Conservation (phyloP, 1,140 invertebrate species). For the Camponotus pennsylvanicus region DNA sequence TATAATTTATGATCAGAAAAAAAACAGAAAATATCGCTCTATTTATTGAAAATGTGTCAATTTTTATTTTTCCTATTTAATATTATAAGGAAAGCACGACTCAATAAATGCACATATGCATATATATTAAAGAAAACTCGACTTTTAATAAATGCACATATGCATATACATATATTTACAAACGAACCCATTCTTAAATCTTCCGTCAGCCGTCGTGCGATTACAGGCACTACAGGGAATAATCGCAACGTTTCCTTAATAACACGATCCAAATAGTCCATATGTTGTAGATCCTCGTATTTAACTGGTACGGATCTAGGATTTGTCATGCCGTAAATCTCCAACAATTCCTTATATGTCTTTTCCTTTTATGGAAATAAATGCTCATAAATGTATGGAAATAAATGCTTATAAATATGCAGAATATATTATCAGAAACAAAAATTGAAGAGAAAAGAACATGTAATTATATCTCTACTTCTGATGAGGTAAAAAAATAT, state of each 20-base stretch:
- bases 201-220: conserved; percentile 84
- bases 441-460: too few species aligned
- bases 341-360: conserved; percentile 87
- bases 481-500: too few species aligned
- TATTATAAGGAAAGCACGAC: too few species aligned
- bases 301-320: conserved; percentile 71
- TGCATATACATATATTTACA: too few species aligned
- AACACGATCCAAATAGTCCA: conserved; percentile 89
- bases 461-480: too few species aligned
- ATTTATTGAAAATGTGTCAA: too few species aligned
- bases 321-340: conserved; percentile 83
- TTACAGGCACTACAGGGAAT: conserved; percentile 88
- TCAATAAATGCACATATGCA: too few species aligned
- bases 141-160: too few species aligned
- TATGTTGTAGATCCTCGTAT: conserved; percentile 86
- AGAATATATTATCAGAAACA: not conserved
- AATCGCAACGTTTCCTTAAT: conserved; percentile 89
- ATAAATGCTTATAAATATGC: not conserved
- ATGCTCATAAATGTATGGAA: not conserved
- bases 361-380: conserved; percentile 81
- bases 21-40: too few species aligned
- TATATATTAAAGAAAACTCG: too few species aligned
- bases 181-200: conserved; percentile 68
- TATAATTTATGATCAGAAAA: too few species aligned
- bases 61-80: too few species aligned